Evolutionary conservation across 2,797 vertebrate genomes (phyloP).

Genomic region (Oreochromis mossambicus): DNA sequence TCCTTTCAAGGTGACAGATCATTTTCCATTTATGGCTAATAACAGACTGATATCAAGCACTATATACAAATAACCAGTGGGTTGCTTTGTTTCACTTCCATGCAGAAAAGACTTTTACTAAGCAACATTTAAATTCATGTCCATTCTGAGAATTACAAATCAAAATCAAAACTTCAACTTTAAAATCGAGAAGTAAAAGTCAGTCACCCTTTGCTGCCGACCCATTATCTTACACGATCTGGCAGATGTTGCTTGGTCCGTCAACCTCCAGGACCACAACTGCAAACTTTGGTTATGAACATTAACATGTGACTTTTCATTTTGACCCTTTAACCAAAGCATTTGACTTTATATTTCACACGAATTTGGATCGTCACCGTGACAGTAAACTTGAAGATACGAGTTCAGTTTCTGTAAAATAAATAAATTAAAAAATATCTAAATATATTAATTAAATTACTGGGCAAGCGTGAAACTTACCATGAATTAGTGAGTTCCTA

Average conservation of each 20-base stretch:
- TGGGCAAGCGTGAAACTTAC: constrained; percentile 56
- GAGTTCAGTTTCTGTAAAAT: background rate
- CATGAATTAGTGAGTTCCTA: constrained; percentile 78
- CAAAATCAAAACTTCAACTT: background rate
- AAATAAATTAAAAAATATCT: background rate
- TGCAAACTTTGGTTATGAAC: background rate
- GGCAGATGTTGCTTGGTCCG: background rate
- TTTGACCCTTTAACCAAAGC: background rate
- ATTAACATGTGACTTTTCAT: background rate
- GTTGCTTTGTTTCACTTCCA: background rate
- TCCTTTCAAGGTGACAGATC: background rate
- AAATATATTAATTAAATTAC: background rate
- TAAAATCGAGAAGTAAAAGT: background rate
- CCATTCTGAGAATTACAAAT: background rate
- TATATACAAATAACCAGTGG: background rate
- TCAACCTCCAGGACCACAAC: background rate
- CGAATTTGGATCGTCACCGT: background rate
- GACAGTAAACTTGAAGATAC: background rate
- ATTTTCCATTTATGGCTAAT: background rate
- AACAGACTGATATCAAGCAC: background rate
- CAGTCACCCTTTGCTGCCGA: background rate
- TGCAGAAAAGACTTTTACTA: background rate
- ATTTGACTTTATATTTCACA: background rate
- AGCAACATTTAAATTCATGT: background rate
- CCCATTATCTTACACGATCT: background rate